phyloP scores from a whole-genome alignment of 2,888 invertebrate genomes.

The Trissoscelio sp. region DNA sequence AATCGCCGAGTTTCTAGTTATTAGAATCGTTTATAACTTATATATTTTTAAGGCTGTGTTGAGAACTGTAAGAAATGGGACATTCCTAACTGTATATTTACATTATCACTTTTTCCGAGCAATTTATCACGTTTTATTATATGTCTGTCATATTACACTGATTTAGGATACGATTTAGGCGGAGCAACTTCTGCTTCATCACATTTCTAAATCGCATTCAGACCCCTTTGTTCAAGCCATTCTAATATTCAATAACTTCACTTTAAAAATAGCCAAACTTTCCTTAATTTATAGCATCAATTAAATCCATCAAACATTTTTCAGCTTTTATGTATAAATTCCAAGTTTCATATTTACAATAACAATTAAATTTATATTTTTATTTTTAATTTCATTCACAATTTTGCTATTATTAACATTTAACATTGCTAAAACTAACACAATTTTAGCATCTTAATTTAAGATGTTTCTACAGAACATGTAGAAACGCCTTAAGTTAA shows the following conservation, averaged over 20 bases:
- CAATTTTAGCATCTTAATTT: no score
- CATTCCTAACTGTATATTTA: constrained; percentile 57
- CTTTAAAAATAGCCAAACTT: constrained; percentile 5
- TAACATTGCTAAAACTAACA: no score
- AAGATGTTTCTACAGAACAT: no score
- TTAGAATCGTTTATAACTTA: constrained; percentile 60
- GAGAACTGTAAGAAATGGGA: constrained; percentile 36
- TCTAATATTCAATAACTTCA: constrained; percentile 11
- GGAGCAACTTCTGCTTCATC: constrained; percentile 43
- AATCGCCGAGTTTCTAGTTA: constrained; percentile 44
- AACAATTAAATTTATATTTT: no score
- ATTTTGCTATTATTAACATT: no score
- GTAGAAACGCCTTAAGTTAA: no score
- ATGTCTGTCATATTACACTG: constrained; percentile 46
- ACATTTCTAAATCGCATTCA: constrained; percentile 41
- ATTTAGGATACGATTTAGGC: constrained; percentile 51
- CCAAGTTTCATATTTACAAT: no score
- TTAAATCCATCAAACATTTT: no score
- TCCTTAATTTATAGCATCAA: no score
- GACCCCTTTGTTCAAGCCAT: not conserved
- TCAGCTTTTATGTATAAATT: no score
- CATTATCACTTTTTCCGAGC: constrained; percentile 61
- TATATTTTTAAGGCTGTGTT: constrained; percentile 44
- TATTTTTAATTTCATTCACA: no score
- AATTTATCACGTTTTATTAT: constrained; percentile 62